Base-by-base conservation (phyloP, 2,888 invertebrate species). In the Merodon equestris region DNA sequence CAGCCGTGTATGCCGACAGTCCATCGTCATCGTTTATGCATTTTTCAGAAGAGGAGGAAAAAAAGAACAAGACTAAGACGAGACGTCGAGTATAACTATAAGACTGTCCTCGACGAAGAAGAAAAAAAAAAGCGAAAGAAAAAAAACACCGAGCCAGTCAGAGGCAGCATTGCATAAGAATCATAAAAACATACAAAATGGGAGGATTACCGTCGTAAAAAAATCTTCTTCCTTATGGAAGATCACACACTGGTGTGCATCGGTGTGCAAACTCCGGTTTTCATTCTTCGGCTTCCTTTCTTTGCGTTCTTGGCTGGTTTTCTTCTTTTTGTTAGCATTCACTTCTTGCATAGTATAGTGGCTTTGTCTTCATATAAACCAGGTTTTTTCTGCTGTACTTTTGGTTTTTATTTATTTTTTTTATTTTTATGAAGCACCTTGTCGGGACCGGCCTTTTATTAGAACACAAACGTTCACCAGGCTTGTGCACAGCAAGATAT, bases 151-250 rank as follows among this genome's bases (percentile, higher is more conserved):
- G n/a, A n/a, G 44, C n/a, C n/a, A 61, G 40, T 40, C 40, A 51
- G 53, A 42, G 3, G 19, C 44, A 50, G 48, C 60, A 56, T 79
- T 79, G 74, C 74, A 79, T 74, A 79, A 79, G 68, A 79, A 64
- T 64, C 68, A 79, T 79, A 70, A 74, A 74, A 79, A 79, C 79
- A 68, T 74, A 64, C 60, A 56, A 74, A 74, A 73, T 67, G 73
- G 74, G 79, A 79, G 74, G 74, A 79, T 79, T 74, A 64, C 64
- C 47, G 56, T 64, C 79, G 79, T 74, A 79, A 79, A 27, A 79
- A 79, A 70, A 70, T 74, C 51, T 79, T 79, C 79, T 79, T 79
- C 79, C 79, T 73, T 70, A 74, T 79, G 70, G 68, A 70, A 56
- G 68, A 36, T 48, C 68, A 36, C 17, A 15, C 36, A 57, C 45